Evolutionary conservation across 2,888 invertebrate species (phyloP), one percentile per base, ranked within the genome.

Genomic region (Melikaiella ostensackeni): DNA sequence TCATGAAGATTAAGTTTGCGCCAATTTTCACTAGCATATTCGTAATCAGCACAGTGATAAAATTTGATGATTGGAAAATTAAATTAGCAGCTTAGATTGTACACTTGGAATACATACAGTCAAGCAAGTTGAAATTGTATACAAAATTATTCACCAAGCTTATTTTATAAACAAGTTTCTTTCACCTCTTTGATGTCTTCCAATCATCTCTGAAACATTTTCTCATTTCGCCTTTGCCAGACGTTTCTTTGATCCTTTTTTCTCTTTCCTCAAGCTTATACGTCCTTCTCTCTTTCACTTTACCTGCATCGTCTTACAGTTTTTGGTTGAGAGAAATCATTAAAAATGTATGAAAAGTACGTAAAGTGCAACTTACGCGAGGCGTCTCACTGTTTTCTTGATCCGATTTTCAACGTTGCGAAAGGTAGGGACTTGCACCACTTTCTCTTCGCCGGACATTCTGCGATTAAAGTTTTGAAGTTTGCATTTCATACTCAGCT

Each of bases 261-360:
- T 27, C 30, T 46, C 30, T 50, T 33, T 50, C 42, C n/a, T 30
- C n/a, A 70, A 70, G 30, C 46, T 70, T 46, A n/a, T 46, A 50
- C 7, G 46, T 66, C 16, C 42, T 19, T 42, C n/a, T 19, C 30
- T 50, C 46, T 46, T 46, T 46, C 9, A 46, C 46, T 50, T 46
- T 66, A 24, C 9, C 1, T 8, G 9, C 27, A 19, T 63, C 11
- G n/a, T 33, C 63, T 63, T 63, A 38, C 21, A 50, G 70, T 70
- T 50, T 30, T 11, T 46, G 50, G 70, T 30, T n/a, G 9, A 27
- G n/a, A 70, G 66, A 70, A 46, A 13, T 70, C 50, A 8, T 70
- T 70, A 70, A 33, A 50, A 70, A 50, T 70, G 50, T 70, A 70
- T 70, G 50, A 70, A 70, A 50, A 70, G 70, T 50, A 50, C 70